A percentile compares a stretch with the other conserved stretches of the same genome.
phyloP scores from a whole-genome alignment of 1,140 invertebrate species.

The Cotesia chilonis region DNA sequence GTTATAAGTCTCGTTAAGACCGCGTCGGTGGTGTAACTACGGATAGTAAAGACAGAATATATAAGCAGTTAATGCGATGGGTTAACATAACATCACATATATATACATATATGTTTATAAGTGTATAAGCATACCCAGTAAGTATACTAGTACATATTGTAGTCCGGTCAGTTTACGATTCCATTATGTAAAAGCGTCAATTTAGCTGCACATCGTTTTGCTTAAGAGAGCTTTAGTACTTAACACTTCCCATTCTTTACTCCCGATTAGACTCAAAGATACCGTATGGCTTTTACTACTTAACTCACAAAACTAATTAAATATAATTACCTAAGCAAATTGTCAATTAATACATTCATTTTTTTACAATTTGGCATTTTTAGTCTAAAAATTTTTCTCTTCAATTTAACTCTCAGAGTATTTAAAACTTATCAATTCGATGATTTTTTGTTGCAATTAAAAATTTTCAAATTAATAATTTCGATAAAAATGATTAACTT shows the following conservation, averaged over 20 bases:
- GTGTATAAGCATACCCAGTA: too few relatives aligned
- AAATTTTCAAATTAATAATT: neutral
- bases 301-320: neutral
- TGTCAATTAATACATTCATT: too few relatives aligned
- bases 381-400: neutral
- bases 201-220: conserved; percentile 21
- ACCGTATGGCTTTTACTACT: conserved; percentile 5
- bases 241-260: neutral
- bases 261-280: conserved; percentile 1
- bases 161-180: conserved; percentile 41
- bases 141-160: conserved; percentile 22
- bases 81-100: conserved; percentile 4
- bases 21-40: neutral
- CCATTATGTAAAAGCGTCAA: conserved; percentile 42
- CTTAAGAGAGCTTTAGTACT: conserved; percentile 24
- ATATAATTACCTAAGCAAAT: neutral
- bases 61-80: conserved; percentile 19
- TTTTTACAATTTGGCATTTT: neutral
- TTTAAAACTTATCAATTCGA: neutral
- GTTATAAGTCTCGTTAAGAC: conserved; percentile 5
- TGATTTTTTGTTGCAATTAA: conserved; percentile 4
- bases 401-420: neutral
- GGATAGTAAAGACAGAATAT: conserved; percentile 13
- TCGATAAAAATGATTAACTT: too few relatives aligned
- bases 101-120: neutral